phyloP scores from a whole-genome alignment of 2,888 invertebrate genomes.

The Cheilosia soror region DNA sequence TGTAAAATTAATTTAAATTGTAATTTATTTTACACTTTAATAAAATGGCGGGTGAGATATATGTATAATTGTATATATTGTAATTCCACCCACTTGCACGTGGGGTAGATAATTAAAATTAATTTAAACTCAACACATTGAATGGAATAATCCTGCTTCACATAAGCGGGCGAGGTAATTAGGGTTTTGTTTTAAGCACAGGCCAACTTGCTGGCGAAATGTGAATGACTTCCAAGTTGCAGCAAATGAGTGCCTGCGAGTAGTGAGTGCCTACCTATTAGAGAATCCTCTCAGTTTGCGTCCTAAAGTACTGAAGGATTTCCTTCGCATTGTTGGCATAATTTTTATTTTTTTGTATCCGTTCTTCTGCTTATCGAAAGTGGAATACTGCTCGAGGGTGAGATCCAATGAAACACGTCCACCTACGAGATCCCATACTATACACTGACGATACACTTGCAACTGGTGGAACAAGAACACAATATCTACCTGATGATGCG shows the following conservation, averaged over 20 bases:
- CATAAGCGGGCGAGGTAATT: slow-evolving; percentile 42
- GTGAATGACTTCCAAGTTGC: background rate
- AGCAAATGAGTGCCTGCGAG: too few species aligned
- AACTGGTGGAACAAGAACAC: slow-evolving; percentile 54
- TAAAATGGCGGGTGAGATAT: background rate
- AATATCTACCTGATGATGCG: slow-evolving; percentile 63
- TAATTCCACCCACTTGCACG: background rate
- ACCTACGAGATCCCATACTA: too few species aligned
- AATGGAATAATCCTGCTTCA: slow-evolving; percentile 21
- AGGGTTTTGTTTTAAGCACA: slow-evolving; percentile 9
- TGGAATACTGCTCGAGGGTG: slow-evolving; percentile 44
- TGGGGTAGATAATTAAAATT: slow-evolving; percentile 52
- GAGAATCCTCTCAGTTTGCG: background rate
- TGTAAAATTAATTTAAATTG: too few species aligned
- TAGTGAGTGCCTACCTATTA: too few species aligned
- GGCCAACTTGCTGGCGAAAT: background rate
- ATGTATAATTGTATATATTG: background rate
- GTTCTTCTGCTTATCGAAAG: slow-evolving; percentile 52
- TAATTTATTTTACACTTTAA: too few species aligned
- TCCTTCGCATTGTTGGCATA: slow-evolving; percentile 57
- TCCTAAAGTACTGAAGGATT: slow-evolving; percentile 29
- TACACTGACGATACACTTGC: slow-evolving; percentile 31
- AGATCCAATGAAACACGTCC: slow-evolving; percentile 33
- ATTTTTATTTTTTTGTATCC: slow-evolving; percentile 28
- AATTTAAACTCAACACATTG: slow-evolving; percentile 31